These are phyloP conservation scores for Oxyura jamaicensis DNA, from an alignment of 2,113 vertebrate genomes.

Conservation along the genomic window DNA sequence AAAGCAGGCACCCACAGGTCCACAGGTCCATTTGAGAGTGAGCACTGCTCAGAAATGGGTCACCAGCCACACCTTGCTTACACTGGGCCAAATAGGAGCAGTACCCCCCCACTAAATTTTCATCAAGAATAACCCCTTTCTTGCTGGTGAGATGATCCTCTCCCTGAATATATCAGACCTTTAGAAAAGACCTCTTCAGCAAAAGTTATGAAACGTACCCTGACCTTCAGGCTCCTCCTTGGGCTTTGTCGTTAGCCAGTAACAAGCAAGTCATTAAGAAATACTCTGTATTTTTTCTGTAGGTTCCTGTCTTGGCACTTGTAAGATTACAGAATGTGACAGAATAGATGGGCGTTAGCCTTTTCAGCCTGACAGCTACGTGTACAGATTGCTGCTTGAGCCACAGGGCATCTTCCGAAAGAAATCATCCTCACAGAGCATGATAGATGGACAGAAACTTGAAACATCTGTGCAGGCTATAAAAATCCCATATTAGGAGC, in stretches of 20 bases:
- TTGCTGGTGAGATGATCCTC: accelerated
- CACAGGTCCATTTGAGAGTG: not conserved
- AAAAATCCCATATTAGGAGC: constrained; percentile 47
- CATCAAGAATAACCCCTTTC: not conserved
- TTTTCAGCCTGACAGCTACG: constrained; percentile 73
- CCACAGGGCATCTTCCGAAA: constrained; percentile 64
- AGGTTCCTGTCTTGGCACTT: constrained; percentile 55
- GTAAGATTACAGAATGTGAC: constrained; percentile 70
- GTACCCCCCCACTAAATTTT: not conserved
- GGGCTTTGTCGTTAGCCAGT: constrained; percentile 56
- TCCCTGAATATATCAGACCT: not conserved
- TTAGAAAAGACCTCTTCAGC: not conserved
- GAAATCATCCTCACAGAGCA: constrained; percentile 32
- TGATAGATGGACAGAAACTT: constrained; percentile 69
- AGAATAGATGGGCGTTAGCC: constrained; percentile 64
- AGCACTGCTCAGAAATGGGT: not conserved
- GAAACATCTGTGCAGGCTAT: constrained; percentile 63
- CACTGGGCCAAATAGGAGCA: not conserved
- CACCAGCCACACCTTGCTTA: accelerated
- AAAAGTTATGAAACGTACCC: constrained; percentile 14
- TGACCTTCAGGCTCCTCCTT: constrained; percentile 28
- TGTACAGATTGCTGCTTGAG: constrained; percentile 64
- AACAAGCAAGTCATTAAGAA: constrained; percentile 70
- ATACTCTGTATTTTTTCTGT: constrained; percentile 35
- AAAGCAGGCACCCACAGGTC: accelerated